phyloP scores from a whole-genome alignment of 2,113 vertebrate genomes.

The Acanthisitta chloris region DNA sequence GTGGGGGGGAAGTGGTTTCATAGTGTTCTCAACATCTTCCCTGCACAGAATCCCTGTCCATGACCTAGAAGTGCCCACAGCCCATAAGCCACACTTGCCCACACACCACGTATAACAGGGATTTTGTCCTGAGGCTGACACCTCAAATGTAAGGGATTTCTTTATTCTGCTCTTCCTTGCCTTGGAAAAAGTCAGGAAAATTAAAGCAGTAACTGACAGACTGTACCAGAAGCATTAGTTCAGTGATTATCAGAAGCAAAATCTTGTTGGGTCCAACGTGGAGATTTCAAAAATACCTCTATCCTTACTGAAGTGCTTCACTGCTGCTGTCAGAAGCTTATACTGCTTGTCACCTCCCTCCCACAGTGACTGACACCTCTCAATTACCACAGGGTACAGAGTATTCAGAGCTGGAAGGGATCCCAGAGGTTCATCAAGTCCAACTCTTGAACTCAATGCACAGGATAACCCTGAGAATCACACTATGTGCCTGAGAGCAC shows the following conservation, averaged over 20 bases:
- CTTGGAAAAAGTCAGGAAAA: neutral
- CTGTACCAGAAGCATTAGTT: neutral
- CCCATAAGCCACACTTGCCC: neutral
- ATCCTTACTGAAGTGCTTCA: neutral
- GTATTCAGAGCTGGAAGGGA: too few relatives aligned
- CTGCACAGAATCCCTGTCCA: neutral
- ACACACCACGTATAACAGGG: accelerated
- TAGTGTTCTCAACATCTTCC: neutral
- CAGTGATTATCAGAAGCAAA: neutral
- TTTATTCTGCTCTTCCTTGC: neutral
- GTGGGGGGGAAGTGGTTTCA: neutral
- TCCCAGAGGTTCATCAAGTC: too few relatives aligned
- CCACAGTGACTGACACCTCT: neutral
- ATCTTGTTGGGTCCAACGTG: neutral
- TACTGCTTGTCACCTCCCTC: neutral
- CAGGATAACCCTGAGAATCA: too few relatives aligned
- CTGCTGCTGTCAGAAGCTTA: neutral
- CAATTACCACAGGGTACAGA: too few relatives aligned
- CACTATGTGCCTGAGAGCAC: too few relatives aligned
- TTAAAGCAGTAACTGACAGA: neutral
- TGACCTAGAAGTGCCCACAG: neutral
- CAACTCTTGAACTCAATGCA: too few relatives aligned
- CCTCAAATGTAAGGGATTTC: neutral
- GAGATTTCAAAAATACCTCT: neutral
- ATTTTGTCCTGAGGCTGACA: neutral